Base-by-base conservation (phyloP, 2,888 invertebrate species). In the Lepidocyrtoides sp. region DNA sequence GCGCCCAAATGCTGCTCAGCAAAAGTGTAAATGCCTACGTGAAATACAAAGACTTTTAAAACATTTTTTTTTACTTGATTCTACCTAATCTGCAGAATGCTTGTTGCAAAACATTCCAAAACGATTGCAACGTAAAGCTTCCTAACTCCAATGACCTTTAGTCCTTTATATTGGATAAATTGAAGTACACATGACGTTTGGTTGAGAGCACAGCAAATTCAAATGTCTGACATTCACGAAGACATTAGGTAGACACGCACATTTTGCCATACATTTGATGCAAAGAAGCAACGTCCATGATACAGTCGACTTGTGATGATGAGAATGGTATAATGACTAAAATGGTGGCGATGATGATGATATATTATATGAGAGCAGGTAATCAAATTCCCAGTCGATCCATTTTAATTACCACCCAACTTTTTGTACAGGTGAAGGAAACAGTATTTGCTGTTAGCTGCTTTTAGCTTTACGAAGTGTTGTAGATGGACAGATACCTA, bases 371-470 rank as follows among this genome's bases (percentile, higher is more conserved):
- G 10, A 81, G 54, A 82, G 87, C 79, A 79, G 69, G 88, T 89
- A 89, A 89, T 89, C 89, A 75, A 89, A 89, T 83, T 83, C 75
- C 51, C 83, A 89, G 57, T 60, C 83, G 75, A 89, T 89, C 83
- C 83, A 89, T 89, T 89, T 89, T 89, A 89, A 89, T 89, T 89
- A 89, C 63, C 75, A 88, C 41, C 72, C 72, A 72, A 72, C 72
- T 44, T 82, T 48, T 69, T n/a, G 7, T 72, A 8, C 23, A 32
- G 41, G 72, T 72, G 20, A 44, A 72, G 3, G 20, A n/a, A 72
- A 36, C 26, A 69, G 3, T 10, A 32, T 63, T 69, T 29, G 14
- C 72, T 72, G 12, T 48, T 41, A 12, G 41, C 69, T 36, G 17
- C n/a, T 51, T n/a, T 51, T n/a, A 51, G 10, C 57, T 2, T 7